Evolutionary conservation across 2,888 invertebrate species (phyloP), one percentile per base, ranked within the genome.

Genomic region (Griposia aprilina): DNA sequence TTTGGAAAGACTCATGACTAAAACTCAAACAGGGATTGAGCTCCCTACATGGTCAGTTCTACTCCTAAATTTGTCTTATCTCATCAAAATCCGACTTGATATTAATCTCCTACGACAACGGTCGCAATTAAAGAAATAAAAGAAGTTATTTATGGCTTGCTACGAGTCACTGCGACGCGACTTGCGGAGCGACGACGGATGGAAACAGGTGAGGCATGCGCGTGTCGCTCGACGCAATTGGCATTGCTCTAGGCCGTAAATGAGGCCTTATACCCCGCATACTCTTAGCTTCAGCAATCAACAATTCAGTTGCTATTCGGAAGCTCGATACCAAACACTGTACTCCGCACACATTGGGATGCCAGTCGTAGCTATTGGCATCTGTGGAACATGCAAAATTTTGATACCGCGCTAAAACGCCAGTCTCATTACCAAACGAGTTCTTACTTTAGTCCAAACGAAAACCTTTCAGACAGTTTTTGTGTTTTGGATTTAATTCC

Each of bases 321-420:
- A n/a, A 55, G 11, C 5, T 63, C 20, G n/a, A 36, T 45, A 11
- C 52, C n/a, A 6, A 41, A 57, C 11, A 17, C 26, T 55, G 8
- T n/a, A 48, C n/a, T 45, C n/a, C 20, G 41, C 8, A 11, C n/a
- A 45, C 26, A 60, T 80, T 48, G 8, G 41, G 6, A 80, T 72
- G 20, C 45, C 50, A 41, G 13, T 74, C 15, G 6, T 5, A 48
- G 26, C 36, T 26, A 5, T 52, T 52, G 60, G 23, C 10, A 72
- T 72, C 11, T 36, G n/a, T 6, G n/a, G n/a, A 60, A 30, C 26
- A 41, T 41, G 41, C 41, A 41, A 41, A 41, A 41, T 20, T 72
- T 72, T 13, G 60, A 8, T 50, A n/a, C 11, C 10, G 11, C 20
- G 45, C 13, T 48, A 8, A 45, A 52, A 20, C 8, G 15, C 2